These are phyloP conservation scores for Myripristis jacobus DNA, from an alignment of 2,797 vertebrate genomes.

Conservation along the genomic window DNA sequence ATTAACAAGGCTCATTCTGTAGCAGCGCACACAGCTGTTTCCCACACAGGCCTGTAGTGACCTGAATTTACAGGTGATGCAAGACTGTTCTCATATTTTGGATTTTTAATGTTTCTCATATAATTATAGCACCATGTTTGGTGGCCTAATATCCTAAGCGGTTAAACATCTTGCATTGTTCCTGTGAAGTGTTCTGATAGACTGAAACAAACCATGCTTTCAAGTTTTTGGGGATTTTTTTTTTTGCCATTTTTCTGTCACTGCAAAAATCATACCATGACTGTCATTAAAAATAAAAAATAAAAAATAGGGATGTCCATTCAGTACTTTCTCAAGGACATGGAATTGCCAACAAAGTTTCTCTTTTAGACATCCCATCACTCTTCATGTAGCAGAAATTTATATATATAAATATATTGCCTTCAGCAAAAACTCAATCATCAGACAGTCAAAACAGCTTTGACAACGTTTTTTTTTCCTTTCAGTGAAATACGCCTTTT, in stretches of 20 bases:
- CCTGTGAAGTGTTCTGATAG: neutral
- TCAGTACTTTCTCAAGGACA: slow-evolving; percentile 35
- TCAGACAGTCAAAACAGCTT: no score
- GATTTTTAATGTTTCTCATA: slow-evolving; percentile 17
- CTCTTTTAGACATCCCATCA: slow-evolving; percentile 24
- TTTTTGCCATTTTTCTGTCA: neutral
- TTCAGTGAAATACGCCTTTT: neutral
- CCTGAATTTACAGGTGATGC: slow-evolving; percentile 43
- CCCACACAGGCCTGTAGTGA: slow-evolving; percentile 45
- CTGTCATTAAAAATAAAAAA: slow-evolving; percentile 19
- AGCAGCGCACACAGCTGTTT: slow-evolving; percentile 55
- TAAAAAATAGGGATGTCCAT: slow-evolving; percentile 19
- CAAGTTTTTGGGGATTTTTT: slow-evolving; percentile 1
- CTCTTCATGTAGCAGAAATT: slow-evolving; percentile 24
- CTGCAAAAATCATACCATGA: neutral
- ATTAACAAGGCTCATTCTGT: slow-evolving; percentile 59
- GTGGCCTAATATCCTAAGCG: slow-evolving; percentile 20
- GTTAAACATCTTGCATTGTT: slow-evolving; percentile 28
- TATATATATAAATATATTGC: slow-evolving; percentile 26
- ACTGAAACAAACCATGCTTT: neutral
- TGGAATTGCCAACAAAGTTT: slow-evolving; percentile 16
- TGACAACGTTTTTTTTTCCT: neutral
- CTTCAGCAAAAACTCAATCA: slow-evolving; percentile 26
- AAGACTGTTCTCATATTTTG: slow-evolving; percentile 15
- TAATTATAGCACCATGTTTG: slow-evolving; percentile 29